Evolutionary conservation across 2,113 vertebrate genomes (phyloP).

Genomic region (Hippopotamus amphibius): DNA sequence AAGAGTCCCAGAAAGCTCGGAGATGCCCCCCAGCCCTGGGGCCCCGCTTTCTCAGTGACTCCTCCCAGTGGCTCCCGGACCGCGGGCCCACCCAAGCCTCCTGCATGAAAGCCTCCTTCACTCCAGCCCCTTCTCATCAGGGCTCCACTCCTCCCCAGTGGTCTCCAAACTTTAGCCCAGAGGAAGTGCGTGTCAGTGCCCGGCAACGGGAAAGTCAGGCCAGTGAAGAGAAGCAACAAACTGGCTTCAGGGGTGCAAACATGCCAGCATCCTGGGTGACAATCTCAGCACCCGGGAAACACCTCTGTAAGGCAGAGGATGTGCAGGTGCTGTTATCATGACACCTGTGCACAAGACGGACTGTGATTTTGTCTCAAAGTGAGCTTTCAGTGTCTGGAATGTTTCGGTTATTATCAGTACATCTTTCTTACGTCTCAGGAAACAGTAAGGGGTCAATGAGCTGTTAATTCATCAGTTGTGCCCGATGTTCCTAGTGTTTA

Average conservation of each 20-base stretch:
- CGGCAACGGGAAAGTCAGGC: not conserved
- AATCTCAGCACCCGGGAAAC: not conserved
- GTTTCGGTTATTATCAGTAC: not conserved
- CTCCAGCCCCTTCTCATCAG: not conserved
- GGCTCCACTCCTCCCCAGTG: not conserved
- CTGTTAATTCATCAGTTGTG: not conserved
- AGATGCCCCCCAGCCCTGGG: not conserved
- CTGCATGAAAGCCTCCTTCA: not conserved
- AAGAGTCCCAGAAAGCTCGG: not conserved
- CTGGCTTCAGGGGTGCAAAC: not conserved
- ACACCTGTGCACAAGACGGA: not conserved
- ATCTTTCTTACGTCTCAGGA: not conserved
- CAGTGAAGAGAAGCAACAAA: not conserved
- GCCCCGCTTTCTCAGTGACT: not conserved
- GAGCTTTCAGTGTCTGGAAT: not conserved
- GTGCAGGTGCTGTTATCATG: too few relatives aligned
- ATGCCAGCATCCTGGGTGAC: not conserved
- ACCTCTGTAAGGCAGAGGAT: not conserved
- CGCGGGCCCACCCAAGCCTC: fast-evolving
- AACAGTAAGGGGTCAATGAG: not conserved
- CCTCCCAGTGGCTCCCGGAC: not conserved
- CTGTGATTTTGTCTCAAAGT: not conserved
- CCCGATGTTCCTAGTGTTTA: not conserved
- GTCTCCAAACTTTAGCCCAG: not conserved
- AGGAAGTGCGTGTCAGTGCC: too few relatives aligned